Evolutionary conservation across 2,113 vertebrate species (phyloP), one percentile per base, ranked within the genome.

Genomic region (Octodon degus): DNA sequence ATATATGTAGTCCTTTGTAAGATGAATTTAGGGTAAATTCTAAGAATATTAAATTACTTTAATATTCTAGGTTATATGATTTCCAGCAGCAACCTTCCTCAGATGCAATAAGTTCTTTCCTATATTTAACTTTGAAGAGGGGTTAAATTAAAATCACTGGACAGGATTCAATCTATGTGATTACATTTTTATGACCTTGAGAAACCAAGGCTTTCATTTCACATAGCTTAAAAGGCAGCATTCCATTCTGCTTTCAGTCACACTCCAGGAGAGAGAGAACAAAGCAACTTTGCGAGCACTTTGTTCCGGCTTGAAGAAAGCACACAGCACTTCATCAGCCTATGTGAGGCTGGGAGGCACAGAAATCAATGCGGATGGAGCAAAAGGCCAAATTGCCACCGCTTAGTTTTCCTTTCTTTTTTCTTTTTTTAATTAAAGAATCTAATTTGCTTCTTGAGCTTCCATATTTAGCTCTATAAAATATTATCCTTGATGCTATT

Each of bases 151-250:
- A 93, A 96, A 95, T 11, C 74, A 16, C 0, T 24, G 24, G 47
- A 43, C 77, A 53, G 92, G 83, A 97, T 77, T 93, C 93, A 13
- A 89, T 30, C 67, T 60, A 82, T 0, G 55, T 9, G 12, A 96
- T 95, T 55, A 67, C n/a, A 55, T 80, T 97, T 93, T 70, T 77
- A 30, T 0, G 85, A 98, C 97, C 97, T 97, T 96, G 96, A 97
- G 83, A 93, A 98, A 95, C 22, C 0, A 74, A 97, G 55, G 89
- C 40, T 90, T 94, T 98, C 94, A 95, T 97, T 11, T 72, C 24
- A 97, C 43, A 93, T 40, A 92, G 86, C 11, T 43, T 12, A 93
- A 94, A 95, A 93, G 84, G 89, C 24, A 97, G 76, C 58, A 89
- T 96, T 34, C 47, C 0, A 0, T 89, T 55, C 68, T 58, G 43